Evolutionary conservation across 2,888 invertebrate species (phyloP).

Genomic region (Eupithecia tripunctaria): DNA sequence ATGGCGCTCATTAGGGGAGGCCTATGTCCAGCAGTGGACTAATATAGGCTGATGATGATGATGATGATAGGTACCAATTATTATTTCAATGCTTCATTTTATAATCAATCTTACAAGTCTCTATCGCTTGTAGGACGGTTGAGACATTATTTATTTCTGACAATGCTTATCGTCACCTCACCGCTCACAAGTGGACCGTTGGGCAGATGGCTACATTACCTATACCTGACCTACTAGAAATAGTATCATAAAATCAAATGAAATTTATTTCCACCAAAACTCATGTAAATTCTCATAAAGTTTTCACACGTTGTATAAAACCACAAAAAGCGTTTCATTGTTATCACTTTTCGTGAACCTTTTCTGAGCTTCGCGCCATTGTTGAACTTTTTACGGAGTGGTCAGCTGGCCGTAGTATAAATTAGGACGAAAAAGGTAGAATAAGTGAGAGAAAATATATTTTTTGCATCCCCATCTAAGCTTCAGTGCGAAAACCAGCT

Average conservation of each 20-base stretch:
- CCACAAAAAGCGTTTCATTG: slow-evolving; percentile 64
- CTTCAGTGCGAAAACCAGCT: not conserved
- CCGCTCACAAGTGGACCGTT: not conserved
- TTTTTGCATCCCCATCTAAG: not conserved
- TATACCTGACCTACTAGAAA: not conserved
- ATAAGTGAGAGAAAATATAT: slow-evolving; percentile 9
- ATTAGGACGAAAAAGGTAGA: slow-evolving; percentile 22
- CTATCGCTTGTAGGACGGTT: not conserved
- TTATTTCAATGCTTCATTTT: not conserved
- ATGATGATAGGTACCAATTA: too few species aligned
- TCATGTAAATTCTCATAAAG: slow-evolving; percentile 36
- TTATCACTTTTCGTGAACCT: slow-evolving; percentile 51
- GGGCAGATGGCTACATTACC: not conserved
- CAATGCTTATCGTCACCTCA: not conserved
- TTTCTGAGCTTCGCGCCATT: slow-evolving; percentile 54
- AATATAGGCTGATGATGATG: too few species aligned
- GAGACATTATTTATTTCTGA: not conserved
- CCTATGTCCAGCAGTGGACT: too few species aligned
- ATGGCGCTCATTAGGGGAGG: too few species aligned
- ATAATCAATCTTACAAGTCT: not conserved
- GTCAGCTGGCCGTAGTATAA: slow-evolving; percentile 45
- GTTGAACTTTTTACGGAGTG: slow-evolving; percentile 55
- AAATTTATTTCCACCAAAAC: slow-evolving; percentile 3
- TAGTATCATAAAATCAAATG: not conserved
- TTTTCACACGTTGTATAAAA: slow-evolving; percentile 40